A percentile compares a stretch with the other conserved stretches of the same genome.
These are phyloP conservation scores for Drosophila nannoptera DNA, from an alignment of 1,140 invertebrate species.

Conservation along the genomic window DNA sequence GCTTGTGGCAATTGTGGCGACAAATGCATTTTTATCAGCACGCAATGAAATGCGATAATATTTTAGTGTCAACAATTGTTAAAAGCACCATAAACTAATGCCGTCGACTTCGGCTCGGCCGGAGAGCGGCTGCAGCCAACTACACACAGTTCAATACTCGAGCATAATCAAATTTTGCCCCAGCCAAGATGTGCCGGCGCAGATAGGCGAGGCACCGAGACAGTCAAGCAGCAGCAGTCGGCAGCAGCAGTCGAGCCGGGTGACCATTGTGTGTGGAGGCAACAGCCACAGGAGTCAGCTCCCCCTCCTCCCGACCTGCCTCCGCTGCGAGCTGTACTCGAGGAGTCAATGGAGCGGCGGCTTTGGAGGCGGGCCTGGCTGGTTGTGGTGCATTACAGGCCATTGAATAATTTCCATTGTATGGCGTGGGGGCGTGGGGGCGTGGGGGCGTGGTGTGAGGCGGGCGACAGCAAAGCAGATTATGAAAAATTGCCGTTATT, in stretches of 20 bases:
- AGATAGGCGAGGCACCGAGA: conserved; percentile 52
- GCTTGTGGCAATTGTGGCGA: conserved; percentile 73
- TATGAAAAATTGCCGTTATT: conserved; percentile 79
- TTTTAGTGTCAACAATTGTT: conserved; percentile 79
- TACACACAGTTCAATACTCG: conserved; percentile 68
- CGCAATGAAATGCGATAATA: conserved; percentile 79
- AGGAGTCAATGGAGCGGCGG: conserved; percentile 66
- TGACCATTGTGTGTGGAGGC: conserved; percentile 60
- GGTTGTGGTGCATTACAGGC: conserved; percentile 72
- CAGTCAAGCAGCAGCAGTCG: conserved; percentile 67
- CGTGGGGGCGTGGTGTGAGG: not conserved
- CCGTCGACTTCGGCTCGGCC: conserved; percentile 22
- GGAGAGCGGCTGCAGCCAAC: conserved; percentile 38
- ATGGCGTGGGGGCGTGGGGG: too few relatives aligned
- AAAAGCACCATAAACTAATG: conserved; percentile 78
- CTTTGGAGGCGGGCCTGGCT: conserved; percentile 40
- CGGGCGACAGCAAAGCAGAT: conserved; percentile 62
- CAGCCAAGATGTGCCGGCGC: conserved; percentile 56
- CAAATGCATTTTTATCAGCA: conserved; percentile 78
- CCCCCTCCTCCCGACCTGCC: conserved; percentile 4
- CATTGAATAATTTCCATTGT: conserved; percentile 79
- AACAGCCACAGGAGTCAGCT: conserved; percentile 10
- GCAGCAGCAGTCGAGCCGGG: conserved; percentile 63
- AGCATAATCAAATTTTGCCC: conserved; percentile 73
- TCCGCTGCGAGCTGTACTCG: conserved; percentile 58